Evolutionary conservation across 1,140 invertebrate species (phyloP).

Genomic region (Cherax quadricarinatus): DNA sequence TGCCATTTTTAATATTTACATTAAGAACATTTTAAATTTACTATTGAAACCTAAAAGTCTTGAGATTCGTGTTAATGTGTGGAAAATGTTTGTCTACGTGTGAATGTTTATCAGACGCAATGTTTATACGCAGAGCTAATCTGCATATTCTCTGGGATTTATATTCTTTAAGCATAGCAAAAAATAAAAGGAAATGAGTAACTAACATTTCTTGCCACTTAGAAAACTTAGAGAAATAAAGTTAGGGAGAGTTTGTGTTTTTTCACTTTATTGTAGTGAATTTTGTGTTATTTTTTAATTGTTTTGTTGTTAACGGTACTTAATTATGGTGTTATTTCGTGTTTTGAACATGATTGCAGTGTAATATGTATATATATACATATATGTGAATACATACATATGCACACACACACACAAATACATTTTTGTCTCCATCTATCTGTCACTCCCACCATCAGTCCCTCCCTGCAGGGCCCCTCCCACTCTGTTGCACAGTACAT

Average conservation of each 20-base stretch:
- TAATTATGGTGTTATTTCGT: too few relatives aligned
- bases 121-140: conserved; percentile 3
- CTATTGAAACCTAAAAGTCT: conserved; percentile 16
- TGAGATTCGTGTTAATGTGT: not conserved
- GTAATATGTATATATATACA: not conserved
- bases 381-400: conserved; percentile 14
- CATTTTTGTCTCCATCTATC: not conserved
- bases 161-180: not conserved
- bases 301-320: too few relatives aligned
- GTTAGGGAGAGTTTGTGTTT: too few relatives aligned
- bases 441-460: too few relatives aligned
- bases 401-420: conserved; percentile 19
- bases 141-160: conserved; percentile 27
- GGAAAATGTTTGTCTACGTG: not conserved
- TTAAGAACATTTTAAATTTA: conserved; percentile 27
- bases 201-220: too few relatives aligned
- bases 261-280: too few relatives aligned
- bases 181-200: not conserved
- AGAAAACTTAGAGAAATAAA: too few relatives aligned
- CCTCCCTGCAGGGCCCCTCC: too few relatives aligned
- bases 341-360: too few relatives aligned
- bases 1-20: conserved; percentile 39
- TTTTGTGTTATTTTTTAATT: too few relatives aligned
- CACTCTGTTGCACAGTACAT: too few relatives aligned
- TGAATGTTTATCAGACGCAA: conserved; percentile 5